phyloP scores from a whole-genome alignment of 2,113 vertebrate genomes.

The Probosciger aterrimus region DNA sequence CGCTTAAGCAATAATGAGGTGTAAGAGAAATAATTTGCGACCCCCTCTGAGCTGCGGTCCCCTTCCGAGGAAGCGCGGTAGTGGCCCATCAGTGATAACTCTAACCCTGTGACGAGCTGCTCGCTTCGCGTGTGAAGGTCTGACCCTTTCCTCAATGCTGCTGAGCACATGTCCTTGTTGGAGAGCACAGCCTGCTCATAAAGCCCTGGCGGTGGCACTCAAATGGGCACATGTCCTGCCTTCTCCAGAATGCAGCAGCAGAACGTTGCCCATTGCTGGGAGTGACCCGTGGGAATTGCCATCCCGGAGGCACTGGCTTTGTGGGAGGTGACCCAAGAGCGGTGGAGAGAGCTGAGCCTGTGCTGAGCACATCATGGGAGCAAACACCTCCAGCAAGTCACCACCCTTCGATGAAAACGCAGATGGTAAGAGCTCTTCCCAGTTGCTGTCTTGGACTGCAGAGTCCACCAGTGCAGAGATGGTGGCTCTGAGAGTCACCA shows the following conservation, averaged over 20 bases:
- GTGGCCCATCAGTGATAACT: rapidly evolving
- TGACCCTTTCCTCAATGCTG: rapidly evolving
- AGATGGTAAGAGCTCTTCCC: slow-evolving; percentile 80
- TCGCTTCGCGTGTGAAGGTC: rapidly evolving
- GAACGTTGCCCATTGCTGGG: not conserved
- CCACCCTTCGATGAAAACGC: slow-evolving; percentile 73
- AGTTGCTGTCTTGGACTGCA: not conserved
- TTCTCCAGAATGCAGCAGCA: not conserved
- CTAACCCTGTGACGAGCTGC: rapidly evolving
- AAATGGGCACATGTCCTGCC: not conserved
- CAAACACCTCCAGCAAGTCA: slow-evolving; percentile 88
- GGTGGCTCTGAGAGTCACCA: rapidly evolving
- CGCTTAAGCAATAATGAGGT: rapidly evolving
- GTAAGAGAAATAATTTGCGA: not conserved
- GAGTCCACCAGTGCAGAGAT: not conserved
- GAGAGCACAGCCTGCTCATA: rapidly evolving
- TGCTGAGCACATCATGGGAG: slow-evolving; percentile 81
- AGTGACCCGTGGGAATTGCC: not conserved
- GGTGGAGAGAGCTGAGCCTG: not conserved
- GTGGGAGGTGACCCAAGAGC: not conserved
- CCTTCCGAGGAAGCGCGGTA: not conserved
- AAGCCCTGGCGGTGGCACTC: not conserved
- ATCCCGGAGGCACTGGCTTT: not conserved
- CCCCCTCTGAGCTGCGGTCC: rapidly evolving
- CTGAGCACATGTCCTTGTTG: not conserved